These are phyloP conservation scores for Trachurus trachurus DNA, from an alignment of 2,797 vertebrate genomes.

Conservation along the genomic window DNA sequence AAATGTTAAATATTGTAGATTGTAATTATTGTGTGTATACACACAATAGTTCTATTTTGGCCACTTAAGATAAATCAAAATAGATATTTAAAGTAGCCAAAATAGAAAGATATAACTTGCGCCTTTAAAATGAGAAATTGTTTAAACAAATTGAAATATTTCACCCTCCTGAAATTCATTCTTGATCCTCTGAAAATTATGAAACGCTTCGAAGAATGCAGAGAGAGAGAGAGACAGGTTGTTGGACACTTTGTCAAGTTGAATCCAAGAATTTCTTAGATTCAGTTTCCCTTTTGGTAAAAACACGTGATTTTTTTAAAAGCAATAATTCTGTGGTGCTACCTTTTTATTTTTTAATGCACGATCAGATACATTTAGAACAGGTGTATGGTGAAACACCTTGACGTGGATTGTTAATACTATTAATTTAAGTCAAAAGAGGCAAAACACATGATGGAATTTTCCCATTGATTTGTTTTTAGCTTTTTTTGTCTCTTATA, in stretches of 20 bases:
- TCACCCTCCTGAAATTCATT: background rate
- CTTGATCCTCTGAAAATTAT: background rate
- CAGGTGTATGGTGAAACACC: background rate
- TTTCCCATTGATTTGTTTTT: background rate
- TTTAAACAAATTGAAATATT: background rate
- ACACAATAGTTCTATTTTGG: too few species aligned
- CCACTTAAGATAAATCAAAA: too few species aligned
- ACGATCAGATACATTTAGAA: fast-evolving
- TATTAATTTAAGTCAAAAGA: background rate
- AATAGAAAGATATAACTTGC: background rate
- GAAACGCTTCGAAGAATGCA: background rate
- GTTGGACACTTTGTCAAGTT: background rate
- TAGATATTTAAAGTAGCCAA: background rate
- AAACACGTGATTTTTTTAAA: too few species aligned
- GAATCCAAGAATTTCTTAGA: background rate
- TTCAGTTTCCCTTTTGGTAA: background rate
- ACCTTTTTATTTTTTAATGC: slow-evolving; percentile 12
- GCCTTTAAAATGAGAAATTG: background rate
- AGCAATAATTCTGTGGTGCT: background rate
- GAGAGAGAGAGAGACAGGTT: background rate
- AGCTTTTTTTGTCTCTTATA: background rate
- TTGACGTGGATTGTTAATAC: background rate
- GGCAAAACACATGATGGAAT: background rate
- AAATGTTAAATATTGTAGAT: background rate
- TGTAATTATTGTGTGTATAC: background rate